These are phyloP conservation scores for Ischnura elegans DNA, from an alignment of 2,888 invertebrate genomes.

Conservation along the genomic window DNA sequence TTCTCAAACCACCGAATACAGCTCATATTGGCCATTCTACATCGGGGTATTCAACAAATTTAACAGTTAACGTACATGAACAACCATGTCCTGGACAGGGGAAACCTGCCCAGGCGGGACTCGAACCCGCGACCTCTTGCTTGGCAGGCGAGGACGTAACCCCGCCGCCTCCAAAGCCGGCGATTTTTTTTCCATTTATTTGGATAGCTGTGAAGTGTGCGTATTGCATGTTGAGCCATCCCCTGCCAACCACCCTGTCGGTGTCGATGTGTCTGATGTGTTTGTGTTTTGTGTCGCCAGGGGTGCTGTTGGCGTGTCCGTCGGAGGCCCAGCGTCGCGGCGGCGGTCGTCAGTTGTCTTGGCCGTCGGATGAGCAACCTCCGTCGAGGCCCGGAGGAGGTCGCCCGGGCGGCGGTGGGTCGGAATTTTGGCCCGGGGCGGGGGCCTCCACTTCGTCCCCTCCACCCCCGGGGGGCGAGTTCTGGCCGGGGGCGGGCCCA, in stretches of 20 bases:
- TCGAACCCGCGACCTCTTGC: too few relatives aligned
- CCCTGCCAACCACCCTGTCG: neutral
- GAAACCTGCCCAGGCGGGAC: too few relatives aligned
- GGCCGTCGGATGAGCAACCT: too few relatives aligned
- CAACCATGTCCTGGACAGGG: too few relatives aligned
- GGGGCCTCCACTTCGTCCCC: neutral
- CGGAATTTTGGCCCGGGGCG: neutral
- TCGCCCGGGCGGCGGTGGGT: neutral
- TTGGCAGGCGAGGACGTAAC: too few relatives aligned
- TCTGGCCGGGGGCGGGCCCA: conserved; percentile 23
- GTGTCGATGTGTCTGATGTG: neutral
- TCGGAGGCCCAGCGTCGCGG: neutral
- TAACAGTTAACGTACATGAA: too few relatives aligned
- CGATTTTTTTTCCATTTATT: too few relatives aligned
- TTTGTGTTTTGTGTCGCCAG: neutral
- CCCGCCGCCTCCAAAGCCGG: too few relatives aligned
- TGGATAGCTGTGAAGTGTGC: too few relatives aligned
- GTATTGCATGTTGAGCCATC: neutral
- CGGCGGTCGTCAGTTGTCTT: neutral
- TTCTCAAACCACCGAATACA: too few relatives aligned
- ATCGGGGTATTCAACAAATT: too few relatives aligned
- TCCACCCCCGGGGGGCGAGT: conserved; percentile 1
- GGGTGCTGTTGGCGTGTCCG: neutral
- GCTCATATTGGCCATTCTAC: too few relatives aligned
- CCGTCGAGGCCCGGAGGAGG: neutral